Evolutionary conservation across 1,140 invertebrate genomes (phyloP), one percentile per base, ranked within the genome.

Genomic region (Myzus persicae): DNA sequence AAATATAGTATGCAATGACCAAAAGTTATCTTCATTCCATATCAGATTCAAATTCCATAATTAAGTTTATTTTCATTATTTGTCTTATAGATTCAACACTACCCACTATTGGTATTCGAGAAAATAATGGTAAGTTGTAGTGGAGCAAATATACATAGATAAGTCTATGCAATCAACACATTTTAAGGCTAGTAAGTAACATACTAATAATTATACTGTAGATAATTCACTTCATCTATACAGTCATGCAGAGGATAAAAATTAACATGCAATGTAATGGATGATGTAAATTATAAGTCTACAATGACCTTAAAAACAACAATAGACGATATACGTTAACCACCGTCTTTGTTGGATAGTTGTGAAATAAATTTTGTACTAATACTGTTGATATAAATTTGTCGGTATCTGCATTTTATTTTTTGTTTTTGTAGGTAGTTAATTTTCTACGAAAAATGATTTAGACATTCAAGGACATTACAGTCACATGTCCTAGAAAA

Each of bases 271-370:
- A n/a, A 85, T n/a, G 40, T n/a, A 44, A 85, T 44, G 5, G 38
- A 4, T 11, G 1, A 44, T 26, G 38, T 40, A 42, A 40, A 40
- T 42, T 85, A 46, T 4, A 44, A 44, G 40, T 85, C 84, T 26
- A 44, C 26, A 31, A 44, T 85, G 40, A 44, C 40, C 84, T 85
- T 85, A 85, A 18, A 85, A 85, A 85, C 38, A 85, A 85, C 84
- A 85, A 85, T 85, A 44, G 26, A 26, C 2, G 2, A 14, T 85
- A 31, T 9, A 42, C 24, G 82, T 85, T 85, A 31, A 85, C 59
- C 59, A 67, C 26, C 22, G 81, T 40, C 38, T 84, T 84, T 84
- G 81, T 42, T 40, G 22, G 38, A 9, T n/a, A 22, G 38, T 38
- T 85, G 40, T 85, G 26, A 40, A 85, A 85, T 44, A 85, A 31